phyloP scores from a whole-genome alignment of 2,797 vertebrate species.

The Telmatherina bonti region DNA sequence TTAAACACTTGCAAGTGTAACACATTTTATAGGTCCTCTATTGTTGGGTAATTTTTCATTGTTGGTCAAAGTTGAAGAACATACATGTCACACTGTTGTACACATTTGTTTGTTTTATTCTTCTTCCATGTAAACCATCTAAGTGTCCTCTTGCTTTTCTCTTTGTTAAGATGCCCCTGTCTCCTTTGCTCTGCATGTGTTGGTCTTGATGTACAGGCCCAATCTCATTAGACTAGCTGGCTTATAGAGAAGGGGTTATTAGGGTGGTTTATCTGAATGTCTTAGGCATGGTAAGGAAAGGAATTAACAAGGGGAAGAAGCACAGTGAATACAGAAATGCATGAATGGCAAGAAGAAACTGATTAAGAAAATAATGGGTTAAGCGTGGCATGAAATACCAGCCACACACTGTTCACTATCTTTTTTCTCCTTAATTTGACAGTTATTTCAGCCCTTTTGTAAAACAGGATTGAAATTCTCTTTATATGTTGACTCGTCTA shows the following conservation, averaged over 20 bases:
- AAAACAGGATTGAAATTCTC: constrained; percentile 10
- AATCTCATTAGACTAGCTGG: constrained; percentile 78
- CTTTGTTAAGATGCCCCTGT: constrained; percentile 13
- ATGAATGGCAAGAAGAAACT: constrained; percentile 48
- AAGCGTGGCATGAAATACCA: constrained; percentile 21
- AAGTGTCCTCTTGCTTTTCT: constrained; percentile 17
- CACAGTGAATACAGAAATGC: constrained; percentile 17
- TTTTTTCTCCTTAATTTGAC: constrained; percentile 7
- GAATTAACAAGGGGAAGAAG: constrained; percentile 33
- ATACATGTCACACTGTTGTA: constrained; percentile 2
- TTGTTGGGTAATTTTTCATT: background rate
- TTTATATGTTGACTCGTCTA: background rate
- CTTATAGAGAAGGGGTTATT: constrained; percentile 68
- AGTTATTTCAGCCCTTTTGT: constrained; percentile 9
- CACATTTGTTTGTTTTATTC: background rate
- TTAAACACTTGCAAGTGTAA: constrained; percentile 21
- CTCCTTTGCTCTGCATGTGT: constrained; percentile 37
- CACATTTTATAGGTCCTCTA: constrained; percentile 8
- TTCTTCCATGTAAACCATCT: constrained; percentile 7
- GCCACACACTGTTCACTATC: constrained; percentile 23
- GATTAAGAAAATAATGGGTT: constrained; percentile 21
- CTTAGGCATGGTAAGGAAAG: constrained; percentile 52
- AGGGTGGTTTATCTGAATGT: constrained; percentile 55
- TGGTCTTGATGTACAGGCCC: constrained; percentile 49
- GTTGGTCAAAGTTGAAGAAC: constrained; percentile 14